Conservation (phyloP, 1,140 invertebrate genomes). For the Pantala flavescens region DNA sequence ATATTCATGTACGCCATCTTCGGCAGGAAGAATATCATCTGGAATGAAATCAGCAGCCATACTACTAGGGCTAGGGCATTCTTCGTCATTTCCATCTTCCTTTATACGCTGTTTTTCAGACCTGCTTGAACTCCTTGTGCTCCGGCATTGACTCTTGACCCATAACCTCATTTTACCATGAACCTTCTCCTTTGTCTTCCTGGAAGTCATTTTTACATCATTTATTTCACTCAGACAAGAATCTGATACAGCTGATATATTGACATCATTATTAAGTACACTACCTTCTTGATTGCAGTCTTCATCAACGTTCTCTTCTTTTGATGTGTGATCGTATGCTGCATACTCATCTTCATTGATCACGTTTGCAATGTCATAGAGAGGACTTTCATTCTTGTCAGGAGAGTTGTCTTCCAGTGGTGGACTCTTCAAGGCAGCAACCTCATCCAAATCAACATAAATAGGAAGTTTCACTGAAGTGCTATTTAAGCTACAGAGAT, state of each 20-base stretch:
- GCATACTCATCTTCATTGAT: background rate
- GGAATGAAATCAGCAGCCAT: too few species aligned
- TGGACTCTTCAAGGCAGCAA: background rate
- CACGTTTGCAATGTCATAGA: background rate
- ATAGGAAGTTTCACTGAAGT: background rate
- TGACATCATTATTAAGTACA: background rate
- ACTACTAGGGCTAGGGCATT: too few species aligned
- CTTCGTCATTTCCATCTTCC: too few species aligned
- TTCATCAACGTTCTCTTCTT: background rate
- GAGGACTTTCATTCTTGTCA: background rate
- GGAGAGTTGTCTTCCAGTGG: background rate
- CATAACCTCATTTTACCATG: background rate
- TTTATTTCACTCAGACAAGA: background rate
- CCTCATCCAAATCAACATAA: background rate
- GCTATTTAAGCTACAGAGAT: background rate
- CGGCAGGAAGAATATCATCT: too few species aligned
- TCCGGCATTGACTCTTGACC: background rate
- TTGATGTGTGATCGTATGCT: background rate
- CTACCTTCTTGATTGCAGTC: background rate
- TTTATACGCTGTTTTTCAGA: too few species aligned
- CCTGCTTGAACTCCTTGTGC: background rate
- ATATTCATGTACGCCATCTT: too few species aligned
- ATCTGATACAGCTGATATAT: background rate
- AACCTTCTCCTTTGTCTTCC: background rate
- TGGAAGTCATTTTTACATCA: background rate